Evolutionary conservation across 2,888 invertebrate species (phyloP), one percentile per base, ranked within the genome.

Genomic region (Hypomecis atomaria): DNA sequence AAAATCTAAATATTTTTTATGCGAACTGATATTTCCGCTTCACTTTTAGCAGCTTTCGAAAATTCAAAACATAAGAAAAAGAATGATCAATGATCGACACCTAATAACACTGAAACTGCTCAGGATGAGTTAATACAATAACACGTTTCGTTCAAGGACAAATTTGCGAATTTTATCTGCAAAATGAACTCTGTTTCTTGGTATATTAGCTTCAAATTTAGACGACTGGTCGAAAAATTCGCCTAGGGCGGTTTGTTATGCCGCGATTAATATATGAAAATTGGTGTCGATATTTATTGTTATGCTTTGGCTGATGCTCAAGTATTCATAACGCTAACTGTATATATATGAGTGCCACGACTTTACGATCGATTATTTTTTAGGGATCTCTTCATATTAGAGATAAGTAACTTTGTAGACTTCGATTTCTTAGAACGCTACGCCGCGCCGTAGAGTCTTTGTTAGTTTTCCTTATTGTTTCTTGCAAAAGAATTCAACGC

Each of bases 251-350:
- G 62, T 69, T 70, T 75, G 67, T 73, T 74, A 77, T 77, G 78
- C 79, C 80, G 74, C 66, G 66, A 73, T 77, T 84, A 84, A 87
- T 84, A 78, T 88, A 88, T 87, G 84, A 74, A 85, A 85, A 89
- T 86, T 85, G 81, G 65, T 72, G 61, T 67, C 55, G 63, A 61
- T 65, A 83, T 87, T 86, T 86, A 85, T 85, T 78, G 71, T 73
- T 67, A 69, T 75, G 73, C 79, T 86, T 87, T 88, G 87, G 87
- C 85, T 67, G 71, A 50, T 70, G 73, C 75, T 84, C 83, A 87
- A 86, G 69, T 81, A 83, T 85, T 86, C 81, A 83, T 81, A 82
- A 84, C 73, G 72, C 62, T 83, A 81, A 85, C 66, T 66, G 75
- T 73, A 77, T 74, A 78, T 77, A 72, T 66, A 61, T 60, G 42